Base-by-base conservation (phyloP, 2,113 vertebrate species). In the Lagopus leucura region DNA sequence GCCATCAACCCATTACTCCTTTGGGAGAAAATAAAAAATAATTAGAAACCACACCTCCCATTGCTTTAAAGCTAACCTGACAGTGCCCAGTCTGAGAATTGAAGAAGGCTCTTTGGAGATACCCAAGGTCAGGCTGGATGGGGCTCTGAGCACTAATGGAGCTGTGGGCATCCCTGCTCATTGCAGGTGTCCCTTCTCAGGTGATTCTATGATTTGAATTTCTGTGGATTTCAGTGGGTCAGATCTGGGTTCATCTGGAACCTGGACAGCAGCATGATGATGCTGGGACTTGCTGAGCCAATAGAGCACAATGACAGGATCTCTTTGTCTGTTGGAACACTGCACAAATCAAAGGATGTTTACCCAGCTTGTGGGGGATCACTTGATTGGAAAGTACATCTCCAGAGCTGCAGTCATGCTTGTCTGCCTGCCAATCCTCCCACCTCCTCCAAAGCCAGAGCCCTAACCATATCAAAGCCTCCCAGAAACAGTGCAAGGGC, bases 381-480 rank as follows among this genome's bases (percentile, higher is more conserved):
- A 89, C 89, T 85, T 91, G 91, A 91, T 47, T 60, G 87, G 74
- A 60, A 92, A 86, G 70, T 20, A n/a, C 87, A 73, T 36, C 87
- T 58, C 45, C 84, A 82, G 83, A 96, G 83, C 81, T 57, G 61
- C 81, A 85, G 89, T 8, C 81, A 40, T 11, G 40, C 58, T 52
- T 19, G 10, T 72, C 77, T 87, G 90, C 61, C 73, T 90, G 92
- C 92, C 92, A 88, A 90, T 43, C 67, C 74, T 78, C 78, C 77
- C 81, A 75, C 61, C 90, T 82, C 94, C 91, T 70, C 50, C 84
- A 40, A 66, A 77, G 34, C 20, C 58, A 77, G 58, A 85, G 89
- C 67, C 54, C 74, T 19, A 27, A 86, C 83, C 91, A 95, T 92
- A 93, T 94, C 91, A 91, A 58, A 96, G 78, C 13, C 50, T 93